Conservation (phyloP, 1,140 invertebrate genomes). For the Zaprionus davidi region DNA sequence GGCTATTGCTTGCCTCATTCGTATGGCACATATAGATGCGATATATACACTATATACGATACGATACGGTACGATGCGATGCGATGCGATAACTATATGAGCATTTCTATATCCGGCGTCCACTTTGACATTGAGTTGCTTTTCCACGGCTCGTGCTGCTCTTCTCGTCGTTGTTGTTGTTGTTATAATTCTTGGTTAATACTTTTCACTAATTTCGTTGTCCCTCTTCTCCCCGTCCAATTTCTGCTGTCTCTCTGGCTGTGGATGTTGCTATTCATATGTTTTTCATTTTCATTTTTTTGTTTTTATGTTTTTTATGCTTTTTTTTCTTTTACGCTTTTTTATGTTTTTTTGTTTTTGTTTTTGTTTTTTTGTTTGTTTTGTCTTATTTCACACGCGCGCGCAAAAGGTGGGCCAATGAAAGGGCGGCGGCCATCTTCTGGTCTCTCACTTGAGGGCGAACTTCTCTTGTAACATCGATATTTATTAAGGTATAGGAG, state of each 20-base stretch:
- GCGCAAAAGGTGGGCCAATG: slow-evolving; percentile 66
- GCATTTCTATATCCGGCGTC: slow-evolving; percentile 47
- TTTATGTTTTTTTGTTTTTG: slow-evolving; percentile 18
- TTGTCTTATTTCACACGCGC: slow-evolving; percentile 70
- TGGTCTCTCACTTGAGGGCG: slow-evolving; percentile 45
- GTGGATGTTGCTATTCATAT: slow-evolving; percentile 10
- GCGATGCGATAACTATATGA: slow-evolving; percentile 40
- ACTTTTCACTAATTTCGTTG: slow-evolving; percentile 38
- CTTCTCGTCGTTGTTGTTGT: slow-evolving; percentile 14
- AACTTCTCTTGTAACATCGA: slow-evolving; percentile 6
- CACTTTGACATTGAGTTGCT: slow-evolving; percentile 75
- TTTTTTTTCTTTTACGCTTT: slow-evolving; percentile 2
- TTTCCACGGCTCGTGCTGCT: slow-evolving; percentile 54
- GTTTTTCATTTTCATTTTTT: slow-evolving; percentile 19
- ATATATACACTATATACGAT: slow-evolving; percentile 30
- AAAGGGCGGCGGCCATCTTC: slow-evolving; percentile 54
- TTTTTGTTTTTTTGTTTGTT: slow-evolving; percentile 17
- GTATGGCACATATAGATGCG: not conserved
- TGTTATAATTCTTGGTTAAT: slow-evolving; percentile 41
- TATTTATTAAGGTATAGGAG: slow-evolving; percentile 30
- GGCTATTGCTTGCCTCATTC: slow-evolving; percentile 52
- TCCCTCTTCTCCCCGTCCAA: not conserved
- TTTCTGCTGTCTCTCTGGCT: not conserved
- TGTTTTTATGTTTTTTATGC: not conserved
- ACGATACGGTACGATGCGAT: slow-evolving; percentile 1